These are phyloP conservation scores for Synergus japonicus DNA, from an alignment of 2,888 invertebrate species.

Conservation along the genomic window DNA sequence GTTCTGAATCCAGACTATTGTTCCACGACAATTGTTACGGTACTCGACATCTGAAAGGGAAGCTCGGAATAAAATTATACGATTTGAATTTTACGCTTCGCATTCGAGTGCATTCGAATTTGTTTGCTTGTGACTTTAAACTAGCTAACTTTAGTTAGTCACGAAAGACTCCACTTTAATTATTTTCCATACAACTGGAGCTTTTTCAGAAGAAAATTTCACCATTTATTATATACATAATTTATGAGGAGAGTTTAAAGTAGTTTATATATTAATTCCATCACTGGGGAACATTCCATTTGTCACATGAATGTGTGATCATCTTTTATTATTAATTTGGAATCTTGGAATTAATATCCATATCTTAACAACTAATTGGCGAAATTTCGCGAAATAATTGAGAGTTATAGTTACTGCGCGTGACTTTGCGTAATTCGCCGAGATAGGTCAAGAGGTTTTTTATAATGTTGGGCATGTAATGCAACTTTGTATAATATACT, in stretches of 20 bases:
- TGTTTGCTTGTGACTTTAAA: not conserved
- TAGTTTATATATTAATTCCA: no score
- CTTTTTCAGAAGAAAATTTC: no score
- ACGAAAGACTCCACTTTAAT: no score
- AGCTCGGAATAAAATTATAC: not conserved
- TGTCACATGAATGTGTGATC: no score
- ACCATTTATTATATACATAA: no score
- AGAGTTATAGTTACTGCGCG: conserved; percentile 10
- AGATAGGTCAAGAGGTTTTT: conserved; percentile 12
- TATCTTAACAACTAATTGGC: not conserved
- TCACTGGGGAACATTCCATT: no score
- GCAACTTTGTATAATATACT: not conserved
- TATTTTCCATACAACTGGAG: no score
- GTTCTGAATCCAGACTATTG: not conserved
- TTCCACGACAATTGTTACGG: not conserved
- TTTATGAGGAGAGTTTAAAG: no score
- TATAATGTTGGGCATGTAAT: not conserved
- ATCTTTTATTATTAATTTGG: not conserved
- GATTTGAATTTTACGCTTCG: not conserved
- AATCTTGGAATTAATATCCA: not conserved
- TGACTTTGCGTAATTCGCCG: conserved; percentile 2
- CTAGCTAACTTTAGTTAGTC: not conserved
- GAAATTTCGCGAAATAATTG: not conserved
- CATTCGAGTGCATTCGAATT: not conserved
- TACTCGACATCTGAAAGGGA: not conserved